phyloP scores from a whole-genome alignment of 37 sponge, comb jelly and placozoan genomes.

The Petrosia ficiformis region DNA sequence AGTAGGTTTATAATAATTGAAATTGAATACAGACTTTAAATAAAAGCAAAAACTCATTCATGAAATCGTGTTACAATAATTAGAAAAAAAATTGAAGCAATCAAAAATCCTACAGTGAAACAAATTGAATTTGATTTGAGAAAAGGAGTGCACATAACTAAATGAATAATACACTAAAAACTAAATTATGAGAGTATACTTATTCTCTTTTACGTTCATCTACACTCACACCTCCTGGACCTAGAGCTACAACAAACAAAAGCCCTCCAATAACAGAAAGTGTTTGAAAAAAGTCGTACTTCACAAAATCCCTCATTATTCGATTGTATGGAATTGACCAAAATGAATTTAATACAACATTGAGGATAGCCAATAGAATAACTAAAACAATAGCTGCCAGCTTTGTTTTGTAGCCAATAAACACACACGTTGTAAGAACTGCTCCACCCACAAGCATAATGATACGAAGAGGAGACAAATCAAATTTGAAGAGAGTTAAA shows the following conservation, averaged over 20 bases:
- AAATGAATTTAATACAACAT: conserved; percentile 86
- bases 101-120: no score
- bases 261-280: conserved; percentile 97
- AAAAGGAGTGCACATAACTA: no score
- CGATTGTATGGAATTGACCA: conserved; percentile 75
- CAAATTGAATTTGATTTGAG: no score
- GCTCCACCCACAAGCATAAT: conserved; percentile 64
- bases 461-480: conserved; percentile 65
- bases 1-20: no score
- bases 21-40: neutral
- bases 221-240: conserved; percentile 96
- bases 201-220: conserved; percentile 97
- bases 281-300: conserved; percentile 99
- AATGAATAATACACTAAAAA: no score
- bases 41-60: neutral
- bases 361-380: conserved; percentile 65
- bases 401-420: conserved; percentile 94
- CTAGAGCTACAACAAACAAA: conserved; percentile 89
- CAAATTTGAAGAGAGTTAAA: conserved; percentile 88
- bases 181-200: no score
- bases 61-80: neutral
- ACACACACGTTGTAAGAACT: conserved; percentile 80
- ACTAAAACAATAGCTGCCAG: conserved; percentile 89
- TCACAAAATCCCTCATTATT: conserved; percentile 91
- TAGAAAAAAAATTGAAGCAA: no score